These are phyloP conservation scores for Macaca fascicularis DNA, from an alignment of 2,113 vertebrate genomes.

Conservation along the genomic window DNA sequence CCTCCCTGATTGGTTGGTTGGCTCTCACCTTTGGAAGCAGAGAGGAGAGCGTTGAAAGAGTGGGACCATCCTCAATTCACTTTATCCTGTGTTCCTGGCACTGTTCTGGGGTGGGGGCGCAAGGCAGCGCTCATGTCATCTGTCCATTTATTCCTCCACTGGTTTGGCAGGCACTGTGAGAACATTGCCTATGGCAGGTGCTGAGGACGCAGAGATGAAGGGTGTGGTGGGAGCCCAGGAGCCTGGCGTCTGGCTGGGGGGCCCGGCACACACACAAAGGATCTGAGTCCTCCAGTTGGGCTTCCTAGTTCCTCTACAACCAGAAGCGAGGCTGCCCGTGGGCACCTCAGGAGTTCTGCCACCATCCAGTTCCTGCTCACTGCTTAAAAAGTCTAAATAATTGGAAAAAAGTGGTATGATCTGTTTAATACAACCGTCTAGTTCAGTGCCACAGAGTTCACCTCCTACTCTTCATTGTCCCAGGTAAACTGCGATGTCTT, in stretches of 20 bases:
- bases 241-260: fast-evolving
- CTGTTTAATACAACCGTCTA: not conserved
- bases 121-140: fast-evolving
- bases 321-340: fast-evolving
- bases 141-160: not conserved
- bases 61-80: fast-evolving
- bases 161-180: not conserved
- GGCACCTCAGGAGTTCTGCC: not conserved
- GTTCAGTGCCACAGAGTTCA: not conserved
- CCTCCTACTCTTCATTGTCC: not conserved
- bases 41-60: not conserved
- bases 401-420: not conserved
- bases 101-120: fast-evolving
- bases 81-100: not conserved
- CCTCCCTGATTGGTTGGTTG: too few relatives aligned
- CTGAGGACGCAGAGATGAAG: not conserved
- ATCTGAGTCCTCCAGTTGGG: not conserved
- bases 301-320: not conserved
- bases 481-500: not conserved
- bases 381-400: not conserved
- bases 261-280: too few relatives aligned
- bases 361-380: not conserved
- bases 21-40: not conserved
- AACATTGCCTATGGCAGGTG: not conserved
- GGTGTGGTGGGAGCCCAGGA: fast-evolving